Evolutionary conservation across 2,888 invertebrate species (phyloP), one percentile per base, ranked within the genome.

Genomic region (Theristus sp.): DNA sequence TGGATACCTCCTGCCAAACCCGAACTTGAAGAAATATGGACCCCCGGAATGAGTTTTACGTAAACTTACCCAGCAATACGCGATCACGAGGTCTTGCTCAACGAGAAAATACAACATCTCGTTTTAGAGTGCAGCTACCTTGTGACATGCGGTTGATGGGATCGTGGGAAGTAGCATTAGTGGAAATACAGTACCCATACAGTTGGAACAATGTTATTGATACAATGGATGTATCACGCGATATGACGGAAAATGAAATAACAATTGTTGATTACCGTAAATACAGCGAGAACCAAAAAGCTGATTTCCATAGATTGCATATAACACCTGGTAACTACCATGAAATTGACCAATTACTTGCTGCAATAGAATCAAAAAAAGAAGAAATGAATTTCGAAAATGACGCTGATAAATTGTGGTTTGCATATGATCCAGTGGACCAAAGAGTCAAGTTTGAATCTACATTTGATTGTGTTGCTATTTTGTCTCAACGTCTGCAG

Each of bases 21-120:
- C 56, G 3, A 28, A 29, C 2, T 24, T 56, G 6, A 38, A 38
- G n/a, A n/a, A n/a, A n/a, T n/a, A n/a, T n/a, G n/a, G n/a, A n/a
- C n/a, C n/a, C n/a, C n/a, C n/a, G n/a, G n/a, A n/a, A n/a, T n/a
- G 59, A 53, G 2, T 59, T 60, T n/a, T 60, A 60, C 58, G 20
- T 60, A 22, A 30, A 10, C 6, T 25, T 60, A 38, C 60, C 60
- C 46, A 59, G 58, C 53, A 58, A 60, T 26, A 60, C 60, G 6
- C 13, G n/a, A 49, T n/a, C n/a, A n/a, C 3, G n/a, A 24, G 24
- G n/a, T n/a, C 6, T 3, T 3, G n/a, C 20, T 24, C 22, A 13
- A 22, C 27, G 13, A 10, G 30, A 27, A 13, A 59, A 30, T 26
- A 52, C 27, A 26, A 10, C 56, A 2, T 26, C 56, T 29, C 27